Conservation (phyloP, 2,888 invertebrate genomes). For the Gastracanthus pulcherrimus region DNA sequence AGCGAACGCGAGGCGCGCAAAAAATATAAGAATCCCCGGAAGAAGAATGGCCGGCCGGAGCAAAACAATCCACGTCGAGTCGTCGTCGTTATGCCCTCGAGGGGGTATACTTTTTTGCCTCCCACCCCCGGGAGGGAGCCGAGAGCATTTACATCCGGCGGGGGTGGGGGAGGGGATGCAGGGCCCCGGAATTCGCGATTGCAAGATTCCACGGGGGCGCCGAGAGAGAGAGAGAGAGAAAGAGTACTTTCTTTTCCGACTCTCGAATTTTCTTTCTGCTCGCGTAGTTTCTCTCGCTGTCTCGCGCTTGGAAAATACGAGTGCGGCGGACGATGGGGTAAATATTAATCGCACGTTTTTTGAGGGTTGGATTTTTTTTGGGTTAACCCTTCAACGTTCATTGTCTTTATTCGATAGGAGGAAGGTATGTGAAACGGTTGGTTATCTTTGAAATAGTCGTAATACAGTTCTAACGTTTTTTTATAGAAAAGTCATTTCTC, state of each 20-base stretch:
- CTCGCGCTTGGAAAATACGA: neutral
- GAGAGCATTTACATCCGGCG: conserved; percentile 66
- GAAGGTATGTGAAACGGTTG: too few relatives aligned
- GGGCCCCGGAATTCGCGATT: conserved; percentile 71
- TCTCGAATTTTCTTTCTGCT: neutral
- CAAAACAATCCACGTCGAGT: conserved; percentile 50
- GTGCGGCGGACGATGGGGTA: neutral
- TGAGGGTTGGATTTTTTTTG: neutral
- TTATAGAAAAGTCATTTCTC: too few relatives aligned
- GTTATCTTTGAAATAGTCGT: too few relatives aligned
- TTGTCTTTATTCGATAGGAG: too few relatives aligned
- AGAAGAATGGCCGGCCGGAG: conserved; percentile 42
- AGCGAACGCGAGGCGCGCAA: neutral
- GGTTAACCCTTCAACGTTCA: too few relatives aligned
- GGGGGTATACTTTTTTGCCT: conserved; percentile 4
- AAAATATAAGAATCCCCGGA: conserved; percentile 41
- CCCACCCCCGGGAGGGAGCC: conserved; percentile 36
- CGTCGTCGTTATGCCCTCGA: conserved; percentile 20
- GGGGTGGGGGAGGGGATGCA: too few relatives aligned
- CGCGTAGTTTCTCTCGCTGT: neutral
- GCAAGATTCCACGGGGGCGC: conserved; percentile 67
- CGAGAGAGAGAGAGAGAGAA: conserved; percentile 35
- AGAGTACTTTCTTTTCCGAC: conserved; percentile 40
- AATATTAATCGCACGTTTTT: conserved; percentile 10
- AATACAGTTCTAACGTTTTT: too few relatives aligned